Evolutionary conservation across 1,140 invertebrate species (phyloP).

Genomic region (Probaryconus sp.): DNA sequence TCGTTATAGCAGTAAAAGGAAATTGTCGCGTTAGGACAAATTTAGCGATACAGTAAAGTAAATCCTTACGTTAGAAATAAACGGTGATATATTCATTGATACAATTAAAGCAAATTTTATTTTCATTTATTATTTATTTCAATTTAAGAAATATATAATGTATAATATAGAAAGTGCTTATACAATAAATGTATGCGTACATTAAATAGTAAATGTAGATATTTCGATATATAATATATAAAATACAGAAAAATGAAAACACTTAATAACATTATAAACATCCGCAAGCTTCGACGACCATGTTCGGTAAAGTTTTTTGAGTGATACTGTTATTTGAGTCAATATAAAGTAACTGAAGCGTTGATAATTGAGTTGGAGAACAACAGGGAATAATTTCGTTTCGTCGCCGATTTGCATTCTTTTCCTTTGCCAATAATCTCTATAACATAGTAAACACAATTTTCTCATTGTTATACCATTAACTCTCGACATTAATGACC

Average conservation of each 20-base stretch:
- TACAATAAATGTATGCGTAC: constrained; percentile 13
- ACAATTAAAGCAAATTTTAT: too few relatives aligned
- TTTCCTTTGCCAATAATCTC: constrained; percentile 76
- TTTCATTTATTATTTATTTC: too few relatives aligned
- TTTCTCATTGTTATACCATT: constrained; percentile 15
- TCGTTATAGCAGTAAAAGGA: constrained; percentile 13
- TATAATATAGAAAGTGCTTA: constrained; percentile 18
- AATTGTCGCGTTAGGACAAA: constrained; percentile 16
- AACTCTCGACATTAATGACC: neutral
- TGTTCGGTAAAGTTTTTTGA: constrained; percentile 87
- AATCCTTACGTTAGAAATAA: constrained; percentile 5
- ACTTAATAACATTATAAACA: constrained; percentile 82
- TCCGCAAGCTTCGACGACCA: constrained; percentile 90
- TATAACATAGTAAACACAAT: constrained; percentile 75
- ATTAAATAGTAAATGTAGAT: constrained; percentile 38
- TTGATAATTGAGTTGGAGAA: constrained; percentile 86
- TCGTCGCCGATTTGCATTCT: constrained; percentile 63
- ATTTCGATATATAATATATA: constrained; percentile 24
- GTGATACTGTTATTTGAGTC: constrained; percentile 86
- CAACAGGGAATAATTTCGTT: constrained; percentile 86
- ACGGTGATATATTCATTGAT: too few relatives aligned
- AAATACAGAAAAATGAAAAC: neutral
- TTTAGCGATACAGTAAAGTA: constrained; percentile 17
- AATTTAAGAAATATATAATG: neutral
- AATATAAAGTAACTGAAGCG: constrained; percentile 86